Base-by-base conservation (phyloP, 2,113 vertebrate species). In the Phoenicopterus ruber region DNA sequence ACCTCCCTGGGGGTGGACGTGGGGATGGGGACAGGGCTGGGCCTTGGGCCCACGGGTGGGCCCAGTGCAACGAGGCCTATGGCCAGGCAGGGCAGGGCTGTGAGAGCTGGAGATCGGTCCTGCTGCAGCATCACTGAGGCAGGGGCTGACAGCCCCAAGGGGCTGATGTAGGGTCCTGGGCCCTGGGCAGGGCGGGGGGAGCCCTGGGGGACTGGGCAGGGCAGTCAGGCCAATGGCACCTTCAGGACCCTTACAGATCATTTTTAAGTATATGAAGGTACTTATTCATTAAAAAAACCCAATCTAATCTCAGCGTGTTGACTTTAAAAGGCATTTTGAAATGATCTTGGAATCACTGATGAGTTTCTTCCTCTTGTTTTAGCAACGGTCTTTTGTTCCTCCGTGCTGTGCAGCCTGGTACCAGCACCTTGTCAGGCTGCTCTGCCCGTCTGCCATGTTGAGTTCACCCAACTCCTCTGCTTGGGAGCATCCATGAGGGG, bases 21-120 rank as follows among this genome's bases (percentile, higher is more conserved):
- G 7, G 63, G 18, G n/a, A n/a, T 6, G 0, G 2, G 40, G 11
- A 22, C 0, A 22, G 42, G 21, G 25, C 46, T 69, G 59, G 29
- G 11, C 1, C 13, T 72, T 1, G 1, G 15, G 6, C 7, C 32
- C 3, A 3, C 8, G 5, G 18, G 5, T 47, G 22, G 22, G 7
- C 14, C 32, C 1, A 17, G 52, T 14, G 18, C 28, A 19, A 47
- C 0, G 0, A 16, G 12, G 9, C 16, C 19, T 10, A 0, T 47
- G 66, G 50, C 32, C 0, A 1, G 28, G 25, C 40, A 65, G 24
- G 50, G 36, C 25, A 42, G 34, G 47, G 40, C 21, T 76, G 17
- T 28, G 47, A 34, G 47, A 58, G 18, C 74, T 44, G n/a, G 47
- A 69, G 16, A 20, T 10, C 1, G 1, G 31, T 22, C 42, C 42